Conservation (phyloP, 2,113 vertebrate species). For the Cichladusa arquata region DNA sequence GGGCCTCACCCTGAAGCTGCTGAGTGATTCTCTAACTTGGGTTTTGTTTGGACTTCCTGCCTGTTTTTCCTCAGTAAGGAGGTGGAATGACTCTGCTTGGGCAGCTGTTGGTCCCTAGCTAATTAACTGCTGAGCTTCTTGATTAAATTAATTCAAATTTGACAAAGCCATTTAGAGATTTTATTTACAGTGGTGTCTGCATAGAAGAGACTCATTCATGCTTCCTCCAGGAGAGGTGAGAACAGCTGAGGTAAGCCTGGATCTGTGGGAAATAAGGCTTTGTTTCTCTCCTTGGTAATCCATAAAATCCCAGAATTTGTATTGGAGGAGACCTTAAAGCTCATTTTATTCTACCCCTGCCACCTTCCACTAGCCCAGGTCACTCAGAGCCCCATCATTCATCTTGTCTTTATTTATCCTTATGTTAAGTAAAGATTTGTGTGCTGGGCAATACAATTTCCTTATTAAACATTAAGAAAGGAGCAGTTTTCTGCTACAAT, state of each 20-base stretch:
- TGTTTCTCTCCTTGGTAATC: background rate
- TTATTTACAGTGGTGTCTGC: background rate
- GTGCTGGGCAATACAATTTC: background rate
- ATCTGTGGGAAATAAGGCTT: background rate
- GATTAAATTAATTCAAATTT: background rate
- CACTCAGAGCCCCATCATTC: background rate
- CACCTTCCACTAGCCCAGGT: background rate
- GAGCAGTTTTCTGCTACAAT: background rate
- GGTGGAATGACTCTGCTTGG: background rate
- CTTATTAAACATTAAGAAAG: background rate
- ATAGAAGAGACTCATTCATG: background rate
- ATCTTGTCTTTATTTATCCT: background rate
- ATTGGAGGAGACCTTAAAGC: background rate
- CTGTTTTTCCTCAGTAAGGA: background rate
- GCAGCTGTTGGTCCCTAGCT: background rate
- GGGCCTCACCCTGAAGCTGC: background rate
- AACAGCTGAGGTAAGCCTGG: background rate
- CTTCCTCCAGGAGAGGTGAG: background rate
- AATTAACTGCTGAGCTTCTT: background rate
- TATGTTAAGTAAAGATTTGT: background rate
- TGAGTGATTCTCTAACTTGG: background rate
- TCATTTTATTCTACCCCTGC: background rate
- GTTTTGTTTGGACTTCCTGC: background rate
- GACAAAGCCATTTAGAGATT: background rate
- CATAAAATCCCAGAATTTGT: background rate